Evolutionary conservation across 2,797 vertebrate genomes (phyloP).

Genomic region (Chelonia mydas): DNA sequence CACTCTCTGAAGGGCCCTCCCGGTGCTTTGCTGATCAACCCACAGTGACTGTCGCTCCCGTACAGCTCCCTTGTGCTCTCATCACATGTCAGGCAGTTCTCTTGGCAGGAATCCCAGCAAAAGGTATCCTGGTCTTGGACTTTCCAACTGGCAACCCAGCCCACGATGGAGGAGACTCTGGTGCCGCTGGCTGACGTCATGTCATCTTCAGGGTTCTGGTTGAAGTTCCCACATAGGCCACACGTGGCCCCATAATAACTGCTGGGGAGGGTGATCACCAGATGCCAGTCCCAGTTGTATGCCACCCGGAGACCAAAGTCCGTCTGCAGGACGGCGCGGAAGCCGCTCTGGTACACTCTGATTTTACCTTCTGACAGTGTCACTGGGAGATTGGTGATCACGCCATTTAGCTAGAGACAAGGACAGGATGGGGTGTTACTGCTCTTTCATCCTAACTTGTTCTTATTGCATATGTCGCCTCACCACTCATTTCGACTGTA

Average conservation of each 20-base stretch:
- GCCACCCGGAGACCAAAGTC: conserved; percentile 61
- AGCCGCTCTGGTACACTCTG: conserved; percentile 25
- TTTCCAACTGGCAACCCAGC: conserved; percentile 69
- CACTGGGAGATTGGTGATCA: conserved; percentile 38
- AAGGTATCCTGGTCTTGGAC: conserved; percentile 24
- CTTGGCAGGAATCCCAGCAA: conserved; percentile 62
- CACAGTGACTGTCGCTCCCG: conserved; percentile 29
- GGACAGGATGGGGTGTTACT: not conserved
- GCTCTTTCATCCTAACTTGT: not conserved
- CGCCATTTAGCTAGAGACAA: conserved; percentile 61
- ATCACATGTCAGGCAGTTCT: conserved; percentile 41
- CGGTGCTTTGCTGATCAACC: conserved; percentile 13
- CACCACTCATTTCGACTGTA: too few species aligned
- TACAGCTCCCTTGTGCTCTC: conserved; percentile 10
- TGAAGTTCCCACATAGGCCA: conserved; percentile 81
- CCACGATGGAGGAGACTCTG: not conserved
- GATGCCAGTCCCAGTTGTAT: conserved; percentile 58
- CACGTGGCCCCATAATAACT: conserved; percentile 74
- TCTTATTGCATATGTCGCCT: not conserved
- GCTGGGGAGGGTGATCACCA: conserved; percentile 74
- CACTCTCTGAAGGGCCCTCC: conserved; percentile 51
- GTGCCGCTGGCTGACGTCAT: not conserved
- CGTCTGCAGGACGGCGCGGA: conserved; percentile 34
- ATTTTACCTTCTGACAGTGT: conserved; percentile 50
- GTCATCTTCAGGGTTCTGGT: conserved; percentile 56